Evolutionary conservation across 2,888 invertebrate species (phyloP).

Genomic region (Amorpha juglandis): DNA sequence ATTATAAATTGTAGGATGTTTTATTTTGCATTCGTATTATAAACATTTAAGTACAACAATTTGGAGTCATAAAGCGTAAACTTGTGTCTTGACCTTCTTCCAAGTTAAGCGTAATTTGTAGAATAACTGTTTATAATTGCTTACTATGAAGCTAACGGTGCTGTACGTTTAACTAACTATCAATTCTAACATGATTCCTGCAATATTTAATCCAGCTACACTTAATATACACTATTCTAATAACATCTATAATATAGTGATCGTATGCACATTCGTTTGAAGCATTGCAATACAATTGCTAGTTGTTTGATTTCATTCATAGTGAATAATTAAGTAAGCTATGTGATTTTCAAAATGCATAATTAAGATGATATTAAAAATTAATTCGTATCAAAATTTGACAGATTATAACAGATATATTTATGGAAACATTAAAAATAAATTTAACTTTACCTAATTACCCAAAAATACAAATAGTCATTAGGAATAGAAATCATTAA

Average conservation of each 20-base stretch:
- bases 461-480: too few relatives aligned
- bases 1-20: too few relatives aligned
- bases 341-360: background rate
- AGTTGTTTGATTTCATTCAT: background rate
- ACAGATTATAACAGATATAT: too few relatives aligned
- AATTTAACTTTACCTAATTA: too few relatives aligned
- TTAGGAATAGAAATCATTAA: too few relatives aligned
- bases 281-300: background rate
- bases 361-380: too few relatives aligned
- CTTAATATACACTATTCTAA: background rate
- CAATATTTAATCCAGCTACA: background rate
- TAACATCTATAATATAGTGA: background rate
- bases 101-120: background rate
- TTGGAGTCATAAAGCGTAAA: background rate
- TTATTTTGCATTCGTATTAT: too few relatives aligned
- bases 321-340: background rate
- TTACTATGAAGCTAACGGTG: background rate
- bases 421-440: too few relatives aligned
- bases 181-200: background rate
- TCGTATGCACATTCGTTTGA: background rate
- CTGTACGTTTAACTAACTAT: background rate
- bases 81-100: background rate
- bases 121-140: constrained; percentile 5
- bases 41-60: background rate
- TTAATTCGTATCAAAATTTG: too few relatives aligned